phyloP scores from a whole-genome alignment of 2,113 vertebrate genomes.

The Semicossyphus pulcher region DNA sequence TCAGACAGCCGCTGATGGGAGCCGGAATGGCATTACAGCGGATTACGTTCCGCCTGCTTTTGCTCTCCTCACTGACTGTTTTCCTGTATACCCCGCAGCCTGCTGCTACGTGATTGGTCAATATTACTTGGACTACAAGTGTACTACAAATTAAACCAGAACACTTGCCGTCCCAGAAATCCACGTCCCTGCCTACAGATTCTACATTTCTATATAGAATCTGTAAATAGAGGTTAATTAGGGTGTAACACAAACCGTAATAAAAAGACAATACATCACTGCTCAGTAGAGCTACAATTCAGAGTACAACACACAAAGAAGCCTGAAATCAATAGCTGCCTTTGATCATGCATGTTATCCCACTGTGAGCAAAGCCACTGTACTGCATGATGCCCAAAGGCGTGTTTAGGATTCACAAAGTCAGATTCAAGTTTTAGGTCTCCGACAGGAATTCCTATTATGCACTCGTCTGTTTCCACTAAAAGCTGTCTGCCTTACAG shows the following conservation, averaged over 20 bases:
- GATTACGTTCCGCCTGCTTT: too few species aligned
- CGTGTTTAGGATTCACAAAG: slow-evolving; percentile 31
- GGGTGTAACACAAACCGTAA: slow-evolving; percentile 2
- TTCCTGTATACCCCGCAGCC: too few species aligned
- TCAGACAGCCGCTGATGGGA: too few species aligned
- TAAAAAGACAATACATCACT: neutral
- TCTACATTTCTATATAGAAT: too few species aligned
- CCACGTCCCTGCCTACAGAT: too few species aligned
- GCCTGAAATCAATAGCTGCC: slow-evolving; percentile 17
- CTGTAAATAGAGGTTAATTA: too few species aligned
- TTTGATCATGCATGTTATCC: slow-evolving; percentile 39
- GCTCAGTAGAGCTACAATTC: neutral
- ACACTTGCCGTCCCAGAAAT: too few species aligned
- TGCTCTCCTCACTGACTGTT: too few species aligned
- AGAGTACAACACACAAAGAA: slow-evolving; percentile 1
- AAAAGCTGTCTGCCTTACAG: neutral
- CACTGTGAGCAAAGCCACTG: slow-evolving; percentile 14
- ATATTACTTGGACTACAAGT: too few species aligned
- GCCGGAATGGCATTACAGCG: too few species aligned
- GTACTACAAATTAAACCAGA: too few species aligned
- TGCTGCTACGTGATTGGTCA: too few species aligned
- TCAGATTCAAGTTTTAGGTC: slow-evolving; percentile 23
- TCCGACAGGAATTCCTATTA: slow-evolving; percentile 7
- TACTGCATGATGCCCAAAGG: slow-evolving; percentile 22
- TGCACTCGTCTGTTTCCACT: neutral